These are phyloP conservation scores for Fukomys damarensis DNA, from an alignment of 2,113 vertebrate genomes.

Conservation along the genomic window DNA sequence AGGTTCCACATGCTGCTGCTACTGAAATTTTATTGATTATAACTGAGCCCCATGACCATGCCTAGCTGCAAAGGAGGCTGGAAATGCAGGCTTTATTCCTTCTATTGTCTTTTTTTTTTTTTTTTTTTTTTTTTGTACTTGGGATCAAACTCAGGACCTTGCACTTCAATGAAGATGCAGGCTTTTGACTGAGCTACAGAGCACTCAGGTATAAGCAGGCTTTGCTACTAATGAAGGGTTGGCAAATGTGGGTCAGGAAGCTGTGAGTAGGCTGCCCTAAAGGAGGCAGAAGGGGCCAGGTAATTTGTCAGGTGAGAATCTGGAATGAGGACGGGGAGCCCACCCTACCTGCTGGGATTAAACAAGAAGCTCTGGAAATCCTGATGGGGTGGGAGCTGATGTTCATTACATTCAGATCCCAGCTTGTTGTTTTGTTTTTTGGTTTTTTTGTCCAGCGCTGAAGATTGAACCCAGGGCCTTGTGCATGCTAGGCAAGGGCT, in stretches of 20 bases:
- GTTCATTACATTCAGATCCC: background rate
- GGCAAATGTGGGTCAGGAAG: background rate
- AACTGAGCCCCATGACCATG: background rate
- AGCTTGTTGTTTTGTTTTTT: too few species aligned
- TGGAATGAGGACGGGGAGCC: background rate
- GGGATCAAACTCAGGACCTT: too few species aligned
- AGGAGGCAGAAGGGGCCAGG: background rate
- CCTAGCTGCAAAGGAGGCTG: background rate
- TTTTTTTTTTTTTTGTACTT: too few species aligned
- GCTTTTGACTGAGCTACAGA: background rate
- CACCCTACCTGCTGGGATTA: background rate
- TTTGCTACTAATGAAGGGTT: background rate
- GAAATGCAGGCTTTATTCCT: background rate
- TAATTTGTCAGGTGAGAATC: background rate
- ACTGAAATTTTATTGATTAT: background rate
- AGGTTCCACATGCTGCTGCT: background rate
- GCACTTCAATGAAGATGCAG: background rate
- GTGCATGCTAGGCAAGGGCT: background rate
- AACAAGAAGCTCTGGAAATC: background rate
- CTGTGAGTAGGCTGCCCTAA: background rate
- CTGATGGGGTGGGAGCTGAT: background rate
- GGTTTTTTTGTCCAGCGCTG: background rate
- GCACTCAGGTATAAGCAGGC: background rate
- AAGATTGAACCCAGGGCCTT: background rate
- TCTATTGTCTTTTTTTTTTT: too few species aligned